These are phyloP conservation scores for Aviceda subcristata DNA, from an alignment of 2,113 vertebrate species.

Conservation along the genomic window DNA sequence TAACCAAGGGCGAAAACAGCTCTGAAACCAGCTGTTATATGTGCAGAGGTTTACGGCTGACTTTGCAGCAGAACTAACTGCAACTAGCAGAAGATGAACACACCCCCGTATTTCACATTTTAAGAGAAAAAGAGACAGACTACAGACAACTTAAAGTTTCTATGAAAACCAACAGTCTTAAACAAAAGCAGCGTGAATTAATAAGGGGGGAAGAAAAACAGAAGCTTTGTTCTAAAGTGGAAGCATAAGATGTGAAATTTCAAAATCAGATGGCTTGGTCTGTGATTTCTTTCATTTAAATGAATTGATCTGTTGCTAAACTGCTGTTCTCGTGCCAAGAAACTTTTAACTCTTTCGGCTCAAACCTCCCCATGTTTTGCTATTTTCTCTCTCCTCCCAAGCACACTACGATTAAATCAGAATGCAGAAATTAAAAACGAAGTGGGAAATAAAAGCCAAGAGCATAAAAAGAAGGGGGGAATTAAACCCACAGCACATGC, in stretches of 20 bases:
- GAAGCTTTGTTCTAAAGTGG: slow-evolving; percentile 40
- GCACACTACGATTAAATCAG: background rate
- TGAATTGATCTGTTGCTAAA: slow-evolving; percentile 82
- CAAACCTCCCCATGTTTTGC: background rate
- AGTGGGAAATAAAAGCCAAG: background rate
- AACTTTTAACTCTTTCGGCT: slow-evolving; percentile 67
- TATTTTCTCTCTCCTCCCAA: background rate
- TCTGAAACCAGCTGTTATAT: background rate
- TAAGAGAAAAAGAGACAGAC: background rate
- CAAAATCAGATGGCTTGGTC: slow-evolving; percentile 63
- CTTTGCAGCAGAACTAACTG: background rate
- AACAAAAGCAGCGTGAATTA: slow-evolving; percentile 16
- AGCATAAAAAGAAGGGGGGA: background rate
- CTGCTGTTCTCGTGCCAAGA: slow-evolving; percentile 70
- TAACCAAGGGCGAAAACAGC: background rate
- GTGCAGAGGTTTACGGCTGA: slow-evolving; percentile 8
- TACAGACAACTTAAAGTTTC: background rate
- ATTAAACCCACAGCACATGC: background rate
- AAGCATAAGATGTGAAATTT: slow-evolving; percentile 61
- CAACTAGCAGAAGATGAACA: background rate
- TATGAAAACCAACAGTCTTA: background rate
- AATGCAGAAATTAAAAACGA: slow-evolving; percentile 32
- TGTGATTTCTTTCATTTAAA: slow-evolving; percentile 83
- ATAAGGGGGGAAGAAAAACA: slow-evolving; percentile 13
- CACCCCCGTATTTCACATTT: background rate